These are phyloP conservation scores for Burhinus oedicnemus DNA, from an alignment of 2,113 vertebrate genomes.

Conservation along the genomic window DNA sequence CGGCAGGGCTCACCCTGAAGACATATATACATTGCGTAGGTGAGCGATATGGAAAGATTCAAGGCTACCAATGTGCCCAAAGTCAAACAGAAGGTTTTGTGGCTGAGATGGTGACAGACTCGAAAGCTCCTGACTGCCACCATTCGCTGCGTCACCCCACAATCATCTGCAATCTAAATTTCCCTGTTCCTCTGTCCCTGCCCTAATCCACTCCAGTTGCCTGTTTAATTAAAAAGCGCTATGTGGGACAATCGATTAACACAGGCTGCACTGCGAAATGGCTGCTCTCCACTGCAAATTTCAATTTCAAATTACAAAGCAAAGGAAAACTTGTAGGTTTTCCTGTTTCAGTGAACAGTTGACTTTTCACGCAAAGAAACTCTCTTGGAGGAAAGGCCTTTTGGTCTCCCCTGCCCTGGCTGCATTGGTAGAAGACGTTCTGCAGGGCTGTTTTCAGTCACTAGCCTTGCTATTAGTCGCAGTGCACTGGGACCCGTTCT, in stretches of 20 bases:
- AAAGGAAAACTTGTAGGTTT: not conserved
- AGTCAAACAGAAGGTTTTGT: not conserved
- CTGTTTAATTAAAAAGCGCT: not conserved
- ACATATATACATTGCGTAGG: not conserved
- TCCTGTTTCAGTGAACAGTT: not conserved
- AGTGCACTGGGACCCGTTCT: not conserved
- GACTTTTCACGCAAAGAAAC: not conserved
- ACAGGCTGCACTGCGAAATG: not conserved
- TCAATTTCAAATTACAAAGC: not conserved
- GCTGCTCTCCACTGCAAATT: not conserved
- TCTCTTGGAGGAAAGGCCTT: not conserved
- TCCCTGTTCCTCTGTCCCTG: not conserved
- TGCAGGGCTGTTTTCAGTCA: not conserved
- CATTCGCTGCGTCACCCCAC: not conserved
- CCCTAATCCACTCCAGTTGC: not conserved
- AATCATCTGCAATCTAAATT: not conserved
- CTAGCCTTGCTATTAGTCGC: too few relatives aligned
- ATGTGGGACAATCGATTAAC: not conserved
- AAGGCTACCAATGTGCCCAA: not conserved
- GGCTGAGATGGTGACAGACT: not conserved
- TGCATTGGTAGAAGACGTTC: not conserved
- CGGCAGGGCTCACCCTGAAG: not conserved
- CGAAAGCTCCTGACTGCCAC: not conserved
- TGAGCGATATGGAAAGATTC: not conserved
- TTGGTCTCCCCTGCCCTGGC: not conserved